Conservation (phyloP, 1,140 invertebrate species). For the Drosophila simulans region DNA sequence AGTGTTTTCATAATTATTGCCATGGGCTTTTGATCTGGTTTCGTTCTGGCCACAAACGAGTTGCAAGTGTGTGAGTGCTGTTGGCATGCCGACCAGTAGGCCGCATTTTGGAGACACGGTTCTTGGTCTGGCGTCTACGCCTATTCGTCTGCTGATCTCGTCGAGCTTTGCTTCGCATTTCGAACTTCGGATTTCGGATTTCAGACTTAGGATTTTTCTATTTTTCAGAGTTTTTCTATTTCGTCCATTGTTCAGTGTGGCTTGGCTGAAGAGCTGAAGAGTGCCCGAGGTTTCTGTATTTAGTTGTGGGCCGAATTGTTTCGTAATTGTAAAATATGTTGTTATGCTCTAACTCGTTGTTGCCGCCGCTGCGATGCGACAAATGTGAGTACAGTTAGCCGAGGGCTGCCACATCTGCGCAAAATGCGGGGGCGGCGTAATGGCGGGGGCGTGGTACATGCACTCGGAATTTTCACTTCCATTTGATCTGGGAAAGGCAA, state of each 20-base stretch:
- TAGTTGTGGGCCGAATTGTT: constrained; percentile 75
- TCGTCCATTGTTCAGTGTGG: constrained; percentile 61
- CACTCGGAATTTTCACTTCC: constrained; percentile 22
- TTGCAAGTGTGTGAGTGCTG: constrained; percentile 30
- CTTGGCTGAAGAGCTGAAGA: constrained; percentile 49
- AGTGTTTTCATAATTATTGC: constrained; percentile 77
- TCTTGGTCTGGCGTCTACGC: constrained; percentile 58
- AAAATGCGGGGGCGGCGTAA: constrained; percentile 28
- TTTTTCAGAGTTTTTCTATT: constrained; percentile 13
- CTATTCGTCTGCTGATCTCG: constrained; percentile 63
- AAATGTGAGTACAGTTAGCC: constrained; percentile 67
- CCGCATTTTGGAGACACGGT: constrained; percentile 50
- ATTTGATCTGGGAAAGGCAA: constrained; percentile 25
- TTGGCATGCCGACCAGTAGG: constrained; percentile 54
- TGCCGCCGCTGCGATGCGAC: constrained; percentile 59
- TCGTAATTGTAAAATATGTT: constrained; percentile 82
- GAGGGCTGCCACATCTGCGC: constrained; percentile 27
- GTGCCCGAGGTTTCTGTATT: constrained; percentile 47
- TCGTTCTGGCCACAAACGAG: constrained; percentile 50
- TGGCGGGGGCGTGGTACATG: constrained; percentile 16
- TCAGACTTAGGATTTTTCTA: neutral
- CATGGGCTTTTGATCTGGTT: constrained; percentile 78
- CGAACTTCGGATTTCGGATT: constrained; percentile 3
- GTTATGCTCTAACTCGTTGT: constrained; percentile 69
- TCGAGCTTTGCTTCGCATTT: constrained; percentile 14